Conservation (phyloP, 2,113 vertebrate species). For the Vombatus ursinus region DNA sequence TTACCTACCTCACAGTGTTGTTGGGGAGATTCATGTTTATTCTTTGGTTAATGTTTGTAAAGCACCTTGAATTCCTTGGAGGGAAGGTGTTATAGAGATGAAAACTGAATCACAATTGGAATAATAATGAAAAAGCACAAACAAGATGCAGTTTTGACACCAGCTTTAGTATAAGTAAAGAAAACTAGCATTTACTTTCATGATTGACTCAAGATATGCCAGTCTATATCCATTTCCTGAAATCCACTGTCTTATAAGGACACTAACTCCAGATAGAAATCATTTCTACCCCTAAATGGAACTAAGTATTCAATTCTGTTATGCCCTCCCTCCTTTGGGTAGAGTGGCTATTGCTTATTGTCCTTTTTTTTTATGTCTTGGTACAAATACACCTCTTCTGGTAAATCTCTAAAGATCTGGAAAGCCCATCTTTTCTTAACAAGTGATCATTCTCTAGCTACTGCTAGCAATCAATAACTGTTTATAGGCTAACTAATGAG, state of each 20-base stretch:
- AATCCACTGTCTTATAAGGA: neutral
- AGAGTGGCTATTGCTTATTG: neutral
- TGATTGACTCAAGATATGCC: conserved; percentile 44
- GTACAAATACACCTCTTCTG: neutral
- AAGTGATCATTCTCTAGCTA: neutral
- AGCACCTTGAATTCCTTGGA: conserved; percentile 60
- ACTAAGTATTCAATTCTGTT: neutral
- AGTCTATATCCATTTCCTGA: conserved; percentile 27
- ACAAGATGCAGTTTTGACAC: conserved; percentile 43
- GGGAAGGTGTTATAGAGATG: conserved; percentile 59
- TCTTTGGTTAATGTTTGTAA: conserved; percentile 65
- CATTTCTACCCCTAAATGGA: neutral
- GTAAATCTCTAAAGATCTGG: neutral
- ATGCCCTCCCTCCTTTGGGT: neutral
- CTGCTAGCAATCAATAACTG: neutral
- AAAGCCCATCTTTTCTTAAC: neutral
- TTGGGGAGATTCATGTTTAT: conserved; percentile 71
- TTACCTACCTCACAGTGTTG: conserved; percentile 65
- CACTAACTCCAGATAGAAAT: neutral
- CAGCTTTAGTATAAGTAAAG: conserved; percentile 14
- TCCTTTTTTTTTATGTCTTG: neutral
- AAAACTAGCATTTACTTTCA: conserved; percentile 37
- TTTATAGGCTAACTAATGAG: neutral
- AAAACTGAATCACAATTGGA: conserved; percentile 65
- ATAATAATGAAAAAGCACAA: conserved; percentile 52